A percentile compares a stretch with the other conserved stretches of the same genome.
phyloP scores from a whole-genome alignment of 2,797 vertebrate species.

The Phoxinus dragarum region DNA sequence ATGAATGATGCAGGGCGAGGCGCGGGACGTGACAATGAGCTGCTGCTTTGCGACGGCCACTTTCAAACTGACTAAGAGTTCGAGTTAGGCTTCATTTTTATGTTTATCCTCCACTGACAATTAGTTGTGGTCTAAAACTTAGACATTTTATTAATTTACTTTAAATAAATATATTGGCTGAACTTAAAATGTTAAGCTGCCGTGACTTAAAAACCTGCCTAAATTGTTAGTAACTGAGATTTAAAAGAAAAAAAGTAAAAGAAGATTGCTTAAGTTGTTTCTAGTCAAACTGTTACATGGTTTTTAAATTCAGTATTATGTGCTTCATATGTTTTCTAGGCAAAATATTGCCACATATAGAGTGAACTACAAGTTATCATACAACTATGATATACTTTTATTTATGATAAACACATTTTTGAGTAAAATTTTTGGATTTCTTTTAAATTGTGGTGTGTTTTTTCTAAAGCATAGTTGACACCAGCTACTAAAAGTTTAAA shows the following conservation, averaged over 20 bases:
- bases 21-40: not conserved
- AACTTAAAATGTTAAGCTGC: not conserved
- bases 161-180: not conserved
- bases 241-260: not conserved
- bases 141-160: not conserved
- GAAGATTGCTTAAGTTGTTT: not conserved
- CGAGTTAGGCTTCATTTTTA: not conserved
- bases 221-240: not conserved
- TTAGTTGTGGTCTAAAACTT: no score
- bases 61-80: not conserved
- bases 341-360: not conserved
- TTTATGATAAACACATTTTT: not conserved
- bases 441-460: not conserved
- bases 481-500: not conserved
- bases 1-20: constrained; percentile 23
- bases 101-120: not conserved
- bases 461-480: not conserved
- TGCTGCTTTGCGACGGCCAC: not conserved
- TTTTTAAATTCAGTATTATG: not conserved
- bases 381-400: not conserved
- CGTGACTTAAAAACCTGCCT: not conserved
- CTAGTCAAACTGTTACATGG: not conserved
- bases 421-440: not conserved
- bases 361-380: not conserved
- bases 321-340: not conserved